These are phyloP conservation scores for Octonoba sinensis DNA, from an alignment of 2,888 invertebrate genomes.

Conservation along the genomic window DNA sequence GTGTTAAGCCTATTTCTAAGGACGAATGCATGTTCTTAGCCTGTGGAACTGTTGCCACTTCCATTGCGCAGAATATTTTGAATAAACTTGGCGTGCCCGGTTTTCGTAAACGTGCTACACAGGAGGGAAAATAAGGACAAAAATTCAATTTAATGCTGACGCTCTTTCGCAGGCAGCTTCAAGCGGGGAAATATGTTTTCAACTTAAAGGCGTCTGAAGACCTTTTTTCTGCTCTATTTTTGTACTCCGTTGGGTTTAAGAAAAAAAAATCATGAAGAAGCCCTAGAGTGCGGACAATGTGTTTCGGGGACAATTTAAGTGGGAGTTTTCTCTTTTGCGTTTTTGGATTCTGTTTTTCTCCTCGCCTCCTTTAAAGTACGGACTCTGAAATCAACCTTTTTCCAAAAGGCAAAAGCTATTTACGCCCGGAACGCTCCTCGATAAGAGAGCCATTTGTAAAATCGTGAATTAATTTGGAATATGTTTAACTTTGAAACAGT, in stretches of 20 bases:
- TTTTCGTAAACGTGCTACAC: slow-evolving; percentile 26
- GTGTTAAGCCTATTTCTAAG: slow-evolving; percentile 43
- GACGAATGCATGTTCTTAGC: slow-evolving; percentile 32
- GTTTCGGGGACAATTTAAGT: slow-evolving; percentile 45
- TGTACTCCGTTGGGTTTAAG: slow-evolving; percentile 42
- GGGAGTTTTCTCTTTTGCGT: slow-evolving; percentile 26
- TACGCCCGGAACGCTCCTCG: slow-evolving; percentile 21
- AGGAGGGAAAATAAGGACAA: slow-evolving; percentile 35
- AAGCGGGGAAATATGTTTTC: slow-evolving; percentile 26
- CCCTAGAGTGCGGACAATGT: slow-evolving; percentile 44
- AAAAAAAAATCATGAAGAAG: slow-evolving; percentile 58
- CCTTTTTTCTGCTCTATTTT: slow-evolving; percentile 33
- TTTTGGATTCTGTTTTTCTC: neutral
- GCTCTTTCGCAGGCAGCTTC: slow-evolving; percentile 34
- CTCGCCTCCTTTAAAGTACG: neutral
- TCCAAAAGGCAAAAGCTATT: slow-evolving; percentile 27
- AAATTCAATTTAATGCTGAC: slow-evolving; percentile 63
- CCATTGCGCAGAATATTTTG: slow-evolving; percentile 49
- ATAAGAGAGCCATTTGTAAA: slow-evolving; percentile 38
- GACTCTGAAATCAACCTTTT: slow-evolving; percentile 19
- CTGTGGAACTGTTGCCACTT: slow-evolving; percentile 54
- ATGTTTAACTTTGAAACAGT: slow-evolving; percentile 21
- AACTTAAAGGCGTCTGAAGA: slow-evolving; percentile 5
- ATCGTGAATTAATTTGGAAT: slow-evolving; percentile 53
- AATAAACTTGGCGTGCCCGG: slow-evolving; percentile 58